Percentiles rank a stretch among this genome's conserved stretches.
These are phyloP conservation scores for Morphnarchus princeps DNA, from an alignment of 2,113 vertebrate species.

Conservation along the genomic window DNA sequence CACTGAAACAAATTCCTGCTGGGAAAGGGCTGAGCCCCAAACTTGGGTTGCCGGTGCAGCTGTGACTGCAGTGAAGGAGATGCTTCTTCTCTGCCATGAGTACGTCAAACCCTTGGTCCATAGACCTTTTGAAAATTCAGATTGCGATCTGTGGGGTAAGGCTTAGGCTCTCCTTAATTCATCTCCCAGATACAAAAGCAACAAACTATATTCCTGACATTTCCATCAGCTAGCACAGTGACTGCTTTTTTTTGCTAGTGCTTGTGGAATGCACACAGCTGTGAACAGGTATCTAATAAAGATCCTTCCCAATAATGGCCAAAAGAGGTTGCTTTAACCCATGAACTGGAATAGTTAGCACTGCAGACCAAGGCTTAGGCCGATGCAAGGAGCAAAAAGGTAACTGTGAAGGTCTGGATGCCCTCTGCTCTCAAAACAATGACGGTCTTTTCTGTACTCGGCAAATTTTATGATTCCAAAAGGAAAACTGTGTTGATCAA, in stretches of 20 bases:
- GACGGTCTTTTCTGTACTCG: accelerated
- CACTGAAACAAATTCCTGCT: neutral
- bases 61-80: neutral
- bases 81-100: neutral
- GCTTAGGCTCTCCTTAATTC: neutral
- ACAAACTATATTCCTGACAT: neutral
- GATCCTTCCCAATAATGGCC: neutral
- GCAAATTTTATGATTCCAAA: neutral
- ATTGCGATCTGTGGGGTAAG: neutral
- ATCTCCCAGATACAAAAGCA: neutral
- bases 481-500: neutral
- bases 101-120: neutral
- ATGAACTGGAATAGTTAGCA: neutral
- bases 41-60: neutral
- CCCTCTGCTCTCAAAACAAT: neutral
- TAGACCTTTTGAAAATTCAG: neutral
- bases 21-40: neutral
- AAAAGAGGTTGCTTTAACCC: neutral
- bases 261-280: neutral
- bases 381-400: neutral
- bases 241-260: neutral
- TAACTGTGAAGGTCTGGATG: neutral
- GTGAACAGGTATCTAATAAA: neutral
- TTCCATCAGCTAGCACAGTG: neutral
- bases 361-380: neutral